Base-by-base conservation (phyloP, 2,797 vertebrate genomes). In the Chaunax sp. region DNA sequence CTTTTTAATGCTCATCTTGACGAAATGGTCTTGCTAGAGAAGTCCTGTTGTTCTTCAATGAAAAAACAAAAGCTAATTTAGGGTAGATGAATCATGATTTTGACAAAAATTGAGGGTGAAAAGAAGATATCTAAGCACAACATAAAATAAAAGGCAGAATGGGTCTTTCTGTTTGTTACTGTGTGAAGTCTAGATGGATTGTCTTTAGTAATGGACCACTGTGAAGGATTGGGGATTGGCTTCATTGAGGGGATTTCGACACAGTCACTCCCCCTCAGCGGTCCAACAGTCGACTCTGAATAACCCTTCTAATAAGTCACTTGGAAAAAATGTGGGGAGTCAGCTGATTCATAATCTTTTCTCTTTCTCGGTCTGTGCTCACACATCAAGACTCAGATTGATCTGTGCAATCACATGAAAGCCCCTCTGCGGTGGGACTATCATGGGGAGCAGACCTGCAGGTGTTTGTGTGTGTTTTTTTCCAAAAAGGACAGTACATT, bases 291-390 rank as follows among this genome's bases (percentile, higher is more conserved):
- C 80, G 64, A 64, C 82, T 87, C 82, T 78, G 79, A 85, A 85
- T 83, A 88, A 88, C 87, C 85, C 84, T 77, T 65, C 85, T 87
- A 91, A 89, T 92, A 91, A 91, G 91, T 93, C 87, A 90, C 90
- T 89, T 87, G 89, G 86, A 91, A 89, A 87, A 92, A 92, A 90
- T 87, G 87, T 87, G 85, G 84, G 65, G 84, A 90, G 92, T 92
- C 90, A 93, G 90, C 91, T 93, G 91, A 92, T 93, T 91, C 73
- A 83, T 93, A 92, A 93, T 92, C 89, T 86, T 75, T 75, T 87
- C 88, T 72, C 74, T 87, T 86, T 92, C 80, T 80, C 44, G 60
- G 75, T 86, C 82, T 72, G 72, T 78, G 87, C 86, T 82, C 84
- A 78, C 87, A 90, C 81, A 88, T 90, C 87, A 89, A 80, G 79